Evolutionary conservation across 2,113 vertebrate species (phyloP), one percentile per base, ranked within the genome.

Genomic region (Nerophis ophidion): DNA sequence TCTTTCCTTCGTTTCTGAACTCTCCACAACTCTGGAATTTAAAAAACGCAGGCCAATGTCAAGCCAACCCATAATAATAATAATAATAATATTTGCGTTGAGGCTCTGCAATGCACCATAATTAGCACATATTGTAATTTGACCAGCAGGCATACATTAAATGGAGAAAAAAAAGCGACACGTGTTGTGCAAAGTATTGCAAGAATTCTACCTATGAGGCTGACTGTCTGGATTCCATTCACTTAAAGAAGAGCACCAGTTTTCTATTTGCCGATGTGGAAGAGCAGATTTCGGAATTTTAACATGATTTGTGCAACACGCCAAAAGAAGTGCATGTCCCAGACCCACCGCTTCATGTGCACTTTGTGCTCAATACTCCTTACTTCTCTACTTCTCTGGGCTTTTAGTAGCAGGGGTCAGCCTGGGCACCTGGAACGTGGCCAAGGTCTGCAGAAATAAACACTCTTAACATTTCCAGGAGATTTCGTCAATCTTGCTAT

Each of bases 381-480:
- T 1, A 8, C 48, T 60, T 63, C 63, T 57, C 56, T n/a, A n/a
- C n/a, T n/a, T n/a, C n/a, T n/a, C n/a, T 17, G 60, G 57, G 74
- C 57, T 64, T 61, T 80, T 70, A 65, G 65, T 71, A 63, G 73
- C 61, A 19, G 64, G 73, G 81, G 76, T 82, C 71, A 75, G 66
- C 65, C 59, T 80, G 72, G 63, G 66, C 38, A 61, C 74, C 42
- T 65, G 51, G 52, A 68, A 66, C 65, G n/a, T 56, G 71, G 72
- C 81, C 72, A 80, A 72, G 73, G 48, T 36, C 69, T 71, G 77
- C 72, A 82, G 82, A 72, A 85, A 82, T 84, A 72, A 85, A 82
- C 68, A 81, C 59, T 69, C 26, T 59, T 49, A 36, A 71, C 72
- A 77, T 77, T 80, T 76, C 60, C 9, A 35, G 19, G 63, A 63